A percentile compares a stretch with the other conserved stretches of the same genome.
Evolutionary conservation across 1,140 invertebrate species (phyloP).

Genomic region (Caenorhabditis brenneri): DNA sequence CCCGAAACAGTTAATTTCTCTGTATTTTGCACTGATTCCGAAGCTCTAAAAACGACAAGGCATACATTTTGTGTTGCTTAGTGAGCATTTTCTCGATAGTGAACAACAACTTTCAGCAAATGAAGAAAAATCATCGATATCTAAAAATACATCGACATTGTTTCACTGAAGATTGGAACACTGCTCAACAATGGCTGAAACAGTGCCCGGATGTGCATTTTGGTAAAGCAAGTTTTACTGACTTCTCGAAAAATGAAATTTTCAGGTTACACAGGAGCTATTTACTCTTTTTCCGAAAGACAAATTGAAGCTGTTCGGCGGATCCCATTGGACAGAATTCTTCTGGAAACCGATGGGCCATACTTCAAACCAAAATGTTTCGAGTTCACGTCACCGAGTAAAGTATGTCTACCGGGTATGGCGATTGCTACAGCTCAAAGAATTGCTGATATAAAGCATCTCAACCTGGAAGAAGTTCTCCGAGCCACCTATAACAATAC

Average conservation of each 20-base stretch:
- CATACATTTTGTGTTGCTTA: no score
- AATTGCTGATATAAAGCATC: neutral
- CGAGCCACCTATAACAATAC: neutral
- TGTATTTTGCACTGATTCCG: no score
- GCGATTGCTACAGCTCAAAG: neutral
- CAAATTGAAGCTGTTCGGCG: neutral
- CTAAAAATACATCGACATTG: conserved; percentile 38
- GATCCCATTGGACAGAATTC: conserved; percentile 26
- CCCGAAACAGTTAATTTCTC: no score
- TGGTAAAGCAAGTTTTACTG: neutral
- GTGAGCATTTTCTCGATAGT: no score
- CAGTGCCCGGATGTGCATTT: conserved; percentile 38
- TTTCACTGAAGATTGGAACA: neutral
- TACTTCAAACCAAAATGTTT: conserved; percentile 33
- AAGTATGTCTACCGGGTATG: conserved; percentile 6
- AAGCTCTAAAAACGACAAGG: no score
- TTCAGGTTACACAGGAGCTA: conserved; percentile 5
- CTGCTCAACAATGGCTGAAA: neutral
- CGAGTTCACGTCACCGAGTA: neutral
- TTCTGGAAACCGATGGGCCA: conserved; percentile 36
- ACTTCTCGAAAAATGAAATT: neutral
- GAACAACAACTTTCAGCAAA: neutral
- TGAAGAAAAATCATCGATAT: neutral
- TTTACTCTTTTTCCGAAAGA: neutral
- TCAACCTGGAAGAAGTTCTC: neutral